Evolutionary conservation across 2,888 invertebrate genomes (phyloP), one percentile per base, ranked within the genome.

Genomic region (Ormyrus nitidulus): DNA sequence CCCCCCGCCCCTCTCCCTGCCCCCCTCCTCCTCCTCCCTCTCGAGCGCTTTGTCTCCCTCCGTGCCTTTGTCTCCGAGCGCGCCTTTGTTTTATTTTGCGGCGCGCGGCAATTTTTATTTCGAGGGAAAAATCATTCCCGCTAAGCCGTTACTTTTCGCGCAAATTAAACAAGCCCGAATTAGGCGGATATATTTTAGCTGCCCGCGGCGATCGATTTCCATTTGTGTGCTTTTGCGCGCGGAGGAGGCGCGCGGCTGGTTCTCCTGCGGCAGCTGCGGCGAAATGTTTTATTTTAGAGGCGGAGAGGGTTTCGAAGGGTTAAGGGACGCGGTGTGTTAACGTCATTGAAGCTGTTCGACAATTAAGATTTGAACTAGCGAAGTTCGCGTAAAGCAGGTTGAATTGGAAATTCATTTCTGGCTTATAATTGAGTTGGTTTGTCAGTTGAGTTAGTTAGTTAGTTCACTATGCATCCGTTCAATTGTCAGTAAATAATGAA

Each of bases 51-150:
- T 34, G 34, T 34, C 68, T 54, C 11, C n/a, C 48, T 34, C 66
- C 73, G 71, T 84, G 83, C 53, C 48, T 76, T 61, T 69, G 5
- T 69, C 19, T 54, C 13, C 83, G 81, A 58, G 79, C 65, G 74
- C 34, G 34, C 34, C 34, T 34, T 34, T 34, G 34, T 34, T 34
- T 34, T 34, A 34, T 34, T 34, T 34, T 34, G 34, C 34, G 34
- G 34, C 34, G 34, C 34, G 34, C 34, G 58, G n/a, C 49, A 66
- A 58, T 66, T 74, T 74, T 74, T 66, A 58, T 59, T 66, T 73
- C 56, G 13, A 11, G 11, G 8, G 7, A 34, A 59, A 71, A 56
- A 65, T 73, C 53, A 46, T 64, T 46, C 49, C 8, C 13, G 46
- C 19, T 34, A 46, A 72, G 74, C 72, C 19, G 56, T 49, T 46